Conservation (phyloP, 2,797 vertebrate genomes). For the Poecile montanus region DNA sequence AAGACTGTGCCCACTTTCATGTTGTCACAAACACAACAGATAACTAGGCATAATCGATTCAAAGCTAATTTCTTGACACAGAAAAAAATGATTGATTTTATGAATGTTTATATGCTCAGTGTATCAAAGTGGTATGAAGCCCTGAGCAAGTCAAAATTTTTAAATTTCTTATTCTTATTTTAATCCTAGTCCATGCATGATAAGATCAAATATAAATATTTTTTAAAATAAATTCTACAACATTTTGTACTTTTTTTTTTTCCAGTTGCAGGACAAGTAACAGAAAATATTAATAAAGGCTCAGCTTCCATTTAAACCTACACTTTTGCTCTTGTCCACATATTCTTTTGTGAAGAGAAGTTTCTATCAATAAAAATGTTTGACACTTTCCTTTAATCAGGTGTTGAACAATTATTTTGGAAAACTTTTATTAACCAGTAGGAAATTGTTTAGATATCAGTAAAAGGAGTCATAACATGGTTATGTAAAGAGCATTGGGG, state of each 20-base stretch:
- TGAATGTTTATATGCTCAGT: slow-evolving; percentile 66
- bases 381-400: not conserved
- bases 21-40: slow-evolving; percentile 71
- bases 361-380: not conserved
- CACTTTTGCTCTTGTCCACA: not conserved
- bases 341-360: not conserved
- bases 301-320: not conserved
- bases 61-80: slow-evolving; percentile 61
- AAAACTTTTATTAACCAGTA: not conserved
- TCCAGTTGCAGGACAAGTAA: not conserved
- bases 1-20: slow-evolving; percentile 65
- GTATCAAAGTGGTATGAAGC: slow-evolving; percentile 31
- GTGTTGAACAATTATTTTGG: not conserved
- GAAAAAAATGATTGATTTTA: slow-evolving; percentile 61
- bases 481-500: not conserved
- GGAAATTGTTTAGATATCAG: not conserved
- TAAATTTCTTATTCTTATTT: not conserved
- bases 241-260: not conserved
- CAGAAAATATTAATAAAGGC: not conserved
- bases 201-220: not conserved
- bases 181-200: not conserved
- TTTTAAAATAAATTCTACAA: not conserved
- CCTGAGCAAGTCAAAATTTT: not conserved
- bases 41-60: slow-evolving; percentile 68
- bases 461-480: not conserved